Conservation (phyloP, 2,113 vertebrate species). For the Cricetomys ansorgei region DNA sequence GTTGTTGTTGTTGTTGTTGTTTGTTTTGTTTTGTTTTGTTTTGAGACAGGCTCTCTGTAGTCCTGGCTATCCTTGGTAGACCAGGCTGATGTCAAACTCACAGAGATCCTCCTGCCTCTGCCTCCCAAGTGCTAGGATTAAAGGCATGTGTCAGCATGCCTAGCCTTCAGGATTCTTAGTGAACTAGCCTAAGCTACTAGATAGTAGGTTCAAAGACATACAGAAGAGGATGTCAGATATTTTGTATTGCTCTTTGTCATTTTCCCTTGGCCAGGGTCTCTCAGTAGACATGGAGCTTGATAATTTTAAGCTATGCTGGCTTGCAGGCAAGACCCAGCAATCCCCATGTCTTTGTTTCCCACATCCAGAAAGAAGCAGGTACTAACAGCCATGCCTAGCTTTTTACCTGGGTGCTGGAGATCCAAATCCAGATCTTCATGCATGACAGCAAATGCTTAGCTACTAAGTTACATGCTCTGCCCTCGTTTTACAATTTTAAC, state of each 20-base stretch:
- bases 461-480: background rate
- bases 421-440: background rate
- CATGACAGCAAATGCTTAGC: background rate
- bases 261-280: background rate
- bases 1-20: background rate
- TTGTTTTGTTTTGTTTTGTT: background rate
- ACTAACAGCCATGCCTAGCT: background rate
- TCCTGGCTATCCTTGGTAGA: background rate
- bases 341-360: background rate
- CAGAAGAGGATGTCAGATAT: background rate
- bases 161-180: background rate
- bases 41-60: background rate
- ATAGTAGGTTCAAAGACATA: background rate
- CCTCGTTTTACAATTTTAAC: conserved; percentile 9
- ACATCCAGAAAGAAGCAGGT: background rate
- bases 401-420: background rate
- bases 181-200: background rate
- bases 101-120: background rate
- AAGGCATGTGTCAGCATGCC: background rate
- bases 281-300: background rate
- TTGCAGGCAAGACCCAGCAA: background rate
- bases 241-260: background rate
- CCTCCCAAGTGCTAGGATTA: background rate
- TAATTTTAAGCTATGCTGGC: background rate
- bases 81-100: background rate